phyloP scores from a whole-genome alignment of 2,888 invertebrate genomes.

The Aphidoletes aphidimyza region DNA sequence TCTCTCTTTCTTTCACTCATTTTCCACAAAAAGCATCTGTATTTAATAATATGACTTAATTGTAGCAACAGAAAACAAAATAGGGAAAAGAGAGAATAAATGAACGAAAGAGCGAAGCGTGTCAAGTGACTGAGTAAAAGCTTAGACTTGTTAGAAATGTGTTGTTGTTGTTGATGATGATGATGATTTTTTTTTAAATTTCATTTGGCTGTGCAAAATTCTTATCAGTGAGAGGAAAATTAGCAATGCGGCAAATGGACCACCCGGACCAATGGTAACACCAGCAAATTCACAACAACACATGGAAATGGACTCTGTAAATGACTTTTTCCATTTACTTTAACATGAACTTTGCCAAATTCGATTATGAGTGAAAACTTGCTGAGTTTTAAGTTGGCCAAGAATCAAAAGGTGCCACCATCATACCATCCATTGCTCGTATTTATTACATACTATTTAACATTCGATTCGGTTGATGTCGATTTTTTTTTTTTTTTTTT shows the following conservation, averaged over 20 bases:
- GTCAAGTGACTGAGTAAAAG: neutral
- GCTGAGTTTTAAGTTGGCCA: neutral
- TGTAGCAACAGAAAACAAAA: neutral
- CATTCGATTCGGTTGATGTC: no score
- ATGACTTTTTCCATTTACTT: conserved; percentile 42
- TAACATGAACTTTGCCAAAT: neutral
- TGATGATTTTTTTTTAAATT: neutral
- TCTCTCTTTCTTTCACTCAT: no score
- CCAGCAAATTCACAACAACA: neutral
- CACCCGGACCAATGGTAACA: no score
- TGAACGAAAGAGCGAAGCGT: neutral
- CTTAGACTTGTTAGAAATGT: neutral
- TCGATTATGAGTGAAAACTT: conserved; percentile 34
- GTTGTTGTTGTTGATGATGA: neutral
- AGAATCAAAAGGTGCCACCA: conserved; percentile 4
- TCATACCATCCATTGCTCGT: no score
- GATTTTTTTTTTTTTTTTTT: no score
- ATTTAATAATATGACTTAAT: neutral
- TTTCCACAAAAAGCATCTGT: neutral
- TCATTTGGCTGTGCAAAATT: neutral
- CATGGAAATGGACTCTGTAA: neutral
- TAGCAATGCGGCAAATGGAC: neutral
- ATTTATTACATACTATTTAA: no score
- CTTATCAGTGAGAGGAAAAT: conserved; percentile 26
- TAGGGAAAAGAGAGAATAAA: neutral